phyloP scores from a whole-genome alignment of 2,113 vertebrate species.

The Edolisoma coerulescens region DNA sequence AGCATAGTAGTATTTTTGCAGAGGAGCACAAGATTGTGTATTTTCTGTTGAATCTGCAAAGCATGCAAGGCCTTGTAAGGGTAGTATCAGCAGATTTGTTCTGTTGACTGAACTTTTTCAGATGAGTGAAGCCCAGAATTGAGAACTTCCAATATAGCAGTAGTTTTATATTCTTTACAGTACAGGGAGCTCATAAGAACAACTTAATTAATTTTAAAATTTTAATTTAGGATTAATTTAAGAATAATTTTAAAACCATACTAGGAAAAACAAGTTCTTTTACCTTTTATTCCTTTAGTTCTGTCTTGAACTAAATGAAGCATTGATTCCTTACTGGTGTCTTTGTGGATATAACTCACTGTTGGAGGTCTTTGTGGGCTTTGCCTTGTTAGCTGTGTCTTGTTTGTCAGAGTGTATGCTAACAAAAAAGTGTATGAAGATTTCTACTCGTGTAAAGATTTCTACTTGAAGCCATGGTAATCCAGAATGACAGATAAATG shows the following conservation, averaged over 20 bases:
- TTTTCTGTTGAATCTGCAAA: background rate
- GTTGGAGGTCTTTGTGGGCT: background rate
- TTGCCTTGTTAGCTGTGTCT: background rate
- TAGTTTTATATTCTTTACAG: background rate
- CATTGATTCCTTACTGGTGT: background rate
- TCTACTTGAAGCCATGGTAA: background rate
- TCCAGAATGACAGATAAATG: background rate
- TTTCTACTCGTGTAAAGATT: background rate
- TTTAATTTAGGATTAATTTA: background rate
- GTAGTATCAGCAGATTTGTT: background rate
- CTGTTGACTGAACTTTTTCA: background rate
- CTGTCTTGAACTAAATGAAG: background rate
- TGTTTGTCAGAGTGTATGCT: background rate
- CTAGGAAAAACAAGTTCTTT: background rate
- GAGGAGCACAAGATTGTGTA: background rate
- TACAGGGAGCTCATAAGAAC: background rate
- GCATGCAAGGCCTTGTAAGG: background rate
- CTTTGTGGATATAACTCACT: background rate
- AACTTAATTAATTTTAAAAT: background rate
- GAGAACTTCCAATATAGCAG: background rate
- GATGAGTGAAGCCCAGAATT: background rate
- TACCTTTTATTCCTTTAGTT: no score
- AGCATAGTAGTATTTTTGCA: background rate
- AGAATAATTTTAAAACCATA: background rate
- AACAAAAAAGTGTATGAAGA: background rate